phyloP scores from a whole-genome alignment of 2,888 invertebrate genomes.

The Drosophila sordidula region DNA sequence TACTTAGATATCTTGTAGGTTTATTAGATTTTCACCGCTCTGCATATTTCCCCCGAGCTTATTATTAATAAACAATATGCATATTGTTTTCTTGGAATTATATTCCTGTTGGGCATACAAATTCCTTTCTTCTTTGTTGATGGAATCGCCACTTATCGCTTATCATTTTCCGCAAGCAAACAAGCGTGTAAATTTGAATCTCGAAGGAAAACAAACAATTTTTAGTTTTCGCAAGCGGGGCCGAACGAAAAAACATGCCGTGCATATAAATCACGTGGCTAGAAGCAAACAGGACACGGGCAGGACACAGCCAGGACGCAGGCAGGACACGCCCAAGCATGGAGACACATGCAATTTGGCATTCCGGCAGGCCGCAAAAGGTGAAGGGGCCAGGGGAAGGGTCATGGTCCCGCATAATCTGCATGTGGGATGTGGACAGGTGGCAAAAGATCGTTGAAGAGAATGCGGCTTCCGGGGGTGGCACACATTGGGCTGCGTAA shows the following conservation, averaged over 20 bases:
- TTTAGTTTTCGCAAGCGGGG: constrained; percentile 18
- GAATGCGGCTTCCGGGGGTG: neutral
- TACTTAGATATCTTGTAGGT: neutral
- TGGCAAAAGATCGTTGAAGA: constrained; percentile 20
- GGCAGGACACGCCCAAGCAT: neutral
- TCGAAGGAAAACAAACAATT: constrained; percentile 33
- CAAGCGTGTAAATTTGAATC: constrained; percentile 35
- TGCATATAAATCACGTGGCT: constrained; percentile 50
- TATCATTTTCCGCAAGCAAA: constrained; percentile 39
- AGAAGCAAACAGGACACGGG: constrained; percentile 26
- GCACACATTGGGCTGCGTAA: constrained; percentile 20
- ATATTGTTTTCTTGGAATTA: neutral
- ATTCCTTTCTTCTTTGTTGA: constrained; percentile 14
- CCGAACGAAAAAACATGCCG: constrained; percentile 32
- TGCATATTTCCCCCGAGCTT: neutral
- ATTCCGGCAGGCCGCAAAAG: constrained; percentile 31
- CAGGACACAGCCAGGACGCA: constrained; percentile 2
- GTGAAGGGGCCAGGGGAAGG: constrained; percentile 4
- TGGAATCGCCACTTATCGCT: constrained; percentile 34
- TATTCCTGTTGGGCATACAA: neutral
- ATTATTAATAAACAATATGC: constrained; percentile 1
- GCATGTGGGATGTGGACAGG: constrained; percentile 21
- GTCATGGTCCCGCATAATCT: constrained; percentile 40
- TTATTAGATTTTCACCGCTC: neutral
- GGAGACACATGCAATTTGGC: constrained; percentile 47